Base-by-base conservation (phyloP, 1,140 invertebrate species). In the Anthonomus grandis region DNA sequence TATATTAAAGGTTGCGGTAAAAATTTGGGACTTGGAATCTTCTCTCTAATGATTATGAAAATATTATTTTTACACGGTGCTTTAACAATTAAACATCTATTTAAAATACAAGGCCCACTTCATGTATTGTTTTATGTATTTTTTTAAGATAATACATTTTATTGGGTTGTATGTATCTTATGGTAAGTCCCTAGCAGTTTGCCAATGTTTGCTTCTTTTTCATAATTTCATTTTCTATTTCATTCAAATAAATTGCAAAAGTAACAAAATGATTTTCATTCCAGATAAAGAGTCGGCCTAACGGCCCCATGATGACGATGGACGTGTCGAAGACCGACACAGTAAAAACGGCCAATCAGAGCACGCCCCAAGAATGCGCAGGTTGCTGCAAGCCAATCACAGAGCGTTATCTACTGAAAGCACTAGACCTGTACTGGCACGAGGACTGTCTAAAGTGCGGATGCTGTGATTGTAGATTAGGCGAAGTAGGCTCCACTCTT, bases 381-480 rank as follows among this genome's bases (percentile, higher is more conserved):
- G 89, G 89, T 46, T 93, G 90, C 71, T 87, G 86, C 62, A 93
- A 93, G 77, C 84, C 85, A 67, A 93, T 93, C 66, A 90, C 87
- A 37, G 89, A 93, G 72, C 83, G 89, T 70, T 91, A 83, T 72
- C 78, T 90, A 36, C 80, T 91, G 59, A 89, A 90, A 73, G 91
- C 94, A 4, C 73, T 97, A 66, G 93, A 97, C 73, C 83, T 95
- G 76, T 87, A 90, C 67, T 98, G 95, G 95, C 95, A 98, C 76
- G 95, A 98, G 76, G 95, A 97, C 76, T 98, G 95, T 75, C 83
- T 98, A 6, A 97, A 97, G 76, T 97, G 95, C 73, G 91, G 92
- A 52, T 97, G 94, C 77, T 98, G 95, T 77, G 93, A 97, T 75
- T 97, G 94, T 76, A 81, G 95, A 41, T 82, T 98, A 37, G 95